Evolutionary conservation across 2,888 invertebrate species (phyloP).

Genomic region (Augochlorella aurata): DNA sequence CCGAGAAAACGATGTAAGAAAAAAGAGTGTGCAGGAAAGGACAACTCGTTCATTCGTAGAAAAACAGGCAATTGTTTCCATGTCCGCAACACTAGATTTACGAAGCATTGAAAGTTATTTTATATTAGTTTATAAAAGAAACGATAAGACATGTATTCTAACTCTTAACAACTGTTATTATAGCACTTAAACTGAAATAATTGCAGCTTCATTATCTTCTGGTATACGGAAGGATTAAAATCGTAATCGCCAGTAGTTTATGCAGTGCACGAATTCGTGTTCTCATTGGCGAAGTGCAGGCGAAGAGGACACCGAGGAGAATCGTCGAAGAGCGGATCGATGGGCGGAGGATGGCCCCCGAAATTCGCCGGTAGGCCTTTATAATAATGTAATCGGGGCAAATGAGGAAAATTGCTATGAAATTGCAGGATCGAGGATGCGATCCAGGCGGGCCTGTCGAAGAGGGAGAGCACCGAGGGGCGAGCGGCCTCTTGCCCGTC

Average conservation of each 20-base stretch:
- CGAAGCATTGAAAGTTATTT: no score
- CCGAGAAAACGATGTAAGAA: no score
- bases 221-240: no score
- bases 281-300: not conserved
- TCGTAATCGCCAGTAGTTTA: not conserved
- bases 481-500: slow-evolving; percentile 53
- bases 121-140: no score
- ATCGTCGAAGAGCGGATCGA: not conserved
- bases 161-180: no score
- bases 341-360: slow-evolving; percentile 22
- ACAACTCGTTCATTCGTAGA: no score
- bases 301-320: not conserved
- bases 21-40: no score
- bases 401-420: slow-evolving; percentile 81
- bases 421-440: slow-evolving; percentile 78
- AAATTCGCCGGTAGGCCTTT: slow-evolving; percentile 56
- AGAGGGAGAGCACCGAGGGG: slow-evolving; percentile 49
- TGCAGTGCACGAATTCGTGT: not conserved
- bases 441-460: slow-evolving; percentile 67
- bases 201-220: no score
- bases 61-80: no score
- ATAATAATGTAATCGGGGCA: slow-evolving; percentile 77
- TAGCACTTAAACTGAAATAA: no score
- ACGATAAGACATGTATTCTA: no score
- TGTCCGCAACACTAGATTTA: no score